Conservation (phyloP, 1,140 invertebrate genomes). For the Neelides sp. region DNA sequence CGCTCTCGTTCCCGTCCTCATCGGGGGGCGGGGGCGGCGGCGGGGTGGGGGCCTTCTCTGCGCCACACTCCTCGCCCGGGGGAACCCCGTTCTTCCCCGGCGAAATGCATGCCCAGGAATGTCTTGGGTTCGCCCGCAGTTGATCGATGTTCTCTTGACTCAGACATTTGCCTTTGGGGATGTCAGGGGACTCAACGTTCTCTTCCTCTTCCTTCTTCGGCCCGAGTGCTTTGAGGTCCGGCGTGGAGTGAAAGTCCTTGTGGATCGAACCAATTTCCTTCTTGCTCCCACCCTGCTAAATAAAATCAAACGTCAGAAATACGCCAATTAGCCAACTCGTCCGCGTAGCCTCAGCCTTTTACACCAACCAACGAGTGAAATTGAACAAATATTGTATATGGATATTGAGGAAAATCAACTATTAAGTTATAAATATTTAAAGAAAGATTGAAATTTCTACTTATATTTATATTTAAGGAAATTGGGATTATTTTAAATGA, state of each 20-base stretch:
- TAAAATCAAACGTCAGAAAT: too few relatives aligned
- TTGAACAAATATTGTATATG: too few relatives aligned
- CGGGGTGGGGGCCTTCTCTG: conserved; percentile 45
- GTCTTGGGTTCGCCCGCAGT: conserved; percentile 31
- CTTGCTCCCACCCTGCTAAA: conserved; percentile 24
- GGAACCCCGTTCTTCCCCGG: neutral
- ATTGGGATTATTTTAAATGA: too few relatives aligned
- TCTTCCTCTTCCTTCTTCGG: neutral
- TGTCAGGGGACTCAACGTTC: conserved; percentile 17
- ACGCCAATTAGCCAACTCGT: too few relatives aligned
- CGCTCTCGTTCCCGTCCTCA: conserved; percentile 20
- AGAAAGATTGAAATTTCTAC: too few relatives aligned
- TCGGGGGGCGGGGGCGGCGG: conserved; percentile 52
- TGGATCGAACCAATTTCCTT: conserved; percentile 42
- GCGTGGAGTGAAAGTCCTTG: conserved; percentile 75
- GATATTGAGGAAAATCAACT: too few relatives aligned
- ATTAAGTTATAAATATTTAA: too few relatives aligned
- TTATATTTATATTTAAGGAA: too few relatives aligned
- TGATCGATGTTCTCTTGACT: conserved; percentile 38
- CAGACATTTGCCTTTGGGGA: conserved; percentile 33
- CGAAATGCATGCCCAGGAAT: conserved; percentile 35
- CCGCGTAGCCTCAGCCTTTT: too few relatives aligned
- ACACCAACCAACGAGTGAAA: too few relatives aligned
- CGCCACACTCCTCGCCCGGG: neutral
- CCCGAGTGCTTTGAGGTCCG: conserved; percentile 47